phyloP scores from a whole-genome alignment of 2,888 invertebrate species.

The Altica lythri region DNA sequence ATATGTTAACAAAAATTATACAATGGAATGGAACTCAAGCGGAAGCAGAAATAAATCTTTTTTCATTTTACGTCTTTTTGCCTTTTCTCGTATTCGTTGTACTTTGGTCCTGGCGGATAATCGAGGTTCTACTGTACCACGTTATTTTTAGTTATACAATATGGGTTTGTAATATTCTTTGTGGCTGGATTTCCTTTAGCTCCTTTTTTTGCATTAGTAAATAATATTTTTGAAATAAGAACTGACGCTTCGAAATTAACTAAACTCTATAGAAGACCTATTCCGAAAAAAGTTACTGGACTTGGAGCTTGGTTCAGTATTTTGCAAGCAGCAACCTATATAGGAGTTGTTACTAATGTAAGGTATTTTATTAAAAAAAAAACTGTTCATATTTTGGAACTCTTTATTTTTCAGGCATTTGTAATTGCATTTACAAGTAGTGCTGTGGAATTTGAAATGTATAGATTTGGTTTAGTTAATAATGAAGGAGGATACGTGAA shows the following conservation, averaged over 20 bases:
- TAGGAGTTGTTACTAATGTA: slow-evolving; percentile 52
- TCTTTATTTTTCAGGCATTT: slow-evolving; percentile 45
- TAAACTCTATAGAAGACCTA: slow-evolving; percentile 43
- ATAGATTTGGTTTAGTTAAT: slow-evolving; percentile 15
- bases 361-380: slow-evolving; percentile 26
- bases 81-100: too few relatives aligned
- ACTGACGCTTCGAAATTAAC: slow-evolving; percentile 47
- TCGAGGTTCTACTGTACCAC: too few relatives aligned
- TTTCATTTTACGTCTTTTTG: too few relatives aligned
- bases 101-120: too few relatives aligned
- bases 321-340: slow-evolving; percentile 46
- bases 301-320: slow-evolving; percentile 51
- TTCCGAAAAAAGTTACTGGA: slow-evolving; percentile 41
- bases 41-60: too few relatives aligned
- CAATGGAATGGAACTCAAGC: too few relatives aligned
- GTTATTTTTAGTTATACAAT: slow-evolving; percentile 63
- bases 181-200: slow-evolving; percentile 69
- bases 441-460: slow-evolving; percentile 43
- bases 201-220: slow-evolving; percentile 67
- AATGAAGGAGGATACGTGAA: slow-evolving; percentile 40
- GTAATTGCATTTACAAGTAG: slow-evolving; percentile 49
- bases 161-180: slow-evolving; percentile 69
- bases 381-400: background rate
- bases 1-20: too few relatives aligned
- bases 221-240: slow-evolving; percentile 66